Conservation (phyloP, 2,888 invertebrate genomes). For the Malthinus seriepunctatus region DNA sequence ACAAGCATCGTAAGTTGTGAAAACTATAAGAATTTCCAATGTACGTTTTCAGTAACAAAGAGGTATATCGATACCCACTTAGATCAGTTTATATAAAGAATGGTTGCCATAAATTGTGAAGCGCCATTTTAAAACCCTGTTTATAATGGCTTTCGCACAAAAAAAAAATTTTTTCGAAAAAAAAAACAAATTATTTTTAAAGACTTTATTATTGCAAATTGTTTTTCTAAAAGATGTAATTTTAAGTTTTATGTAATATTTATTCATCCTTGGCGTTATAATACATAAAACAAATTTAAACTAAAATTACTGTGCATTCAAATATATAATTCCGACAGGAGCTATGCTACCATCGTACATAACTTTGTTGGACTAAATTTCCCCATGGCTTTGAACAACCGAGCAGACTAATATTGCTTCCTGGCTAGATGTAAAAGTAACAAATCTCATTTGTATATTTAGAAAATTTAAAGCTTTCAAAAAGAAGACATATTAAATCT, state of each 20-base stretch:
- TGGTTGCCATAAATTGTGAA: too few species aligned
- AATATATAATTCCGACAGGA: slow-evolving; percentile 26
- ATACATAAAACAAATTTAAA: slow-evolving; percentile 27
- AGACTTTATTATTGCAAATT: not conserved
- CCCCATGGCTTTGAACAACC: slow-evolving; percentile 27
- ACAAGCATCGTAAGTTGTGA: too few species aligned
- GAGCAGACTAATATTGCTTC: slow-evolving; percentile 25
- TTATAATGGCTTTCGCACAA: too few species aligned
- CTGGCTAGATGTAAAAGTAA: slow-evolving; percentile 23
- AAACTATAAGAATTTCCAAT: too few species aligned
- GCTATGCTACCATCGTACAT: slow-evolving; percentile 23
- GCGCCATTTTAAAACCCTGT: too few species aligned
- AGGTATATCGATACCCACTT: too few species aligned
- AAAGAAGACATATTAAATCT: slow-evolving; percentile 11
- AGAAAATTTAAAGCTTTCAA: slow-evolving; percentile 24
- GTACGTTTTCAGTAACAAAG: too few species aligned
- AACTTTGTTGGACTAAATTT: slow-evolving; percentile 28
- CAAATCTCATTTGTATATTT: slow-evolving; percentile 27
- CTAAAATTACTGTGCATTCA: slow-evolving; percentile 21
- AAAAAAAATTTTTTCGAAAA: too few species aligned
- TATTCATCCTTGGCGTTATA: slow-evolving; percentile 17
- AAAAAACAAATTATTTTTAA: too few species aligned
- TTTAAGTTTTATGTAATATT: slow-evolving; percentile 16
- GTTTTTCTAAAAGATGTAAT: not conserved
- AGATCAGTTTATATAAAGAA: too few species aligned